Evolutionary conservation across 2,888 invertebrate species (phyloP).

Genomic region (Conops quadrifasciatus): DNA sequence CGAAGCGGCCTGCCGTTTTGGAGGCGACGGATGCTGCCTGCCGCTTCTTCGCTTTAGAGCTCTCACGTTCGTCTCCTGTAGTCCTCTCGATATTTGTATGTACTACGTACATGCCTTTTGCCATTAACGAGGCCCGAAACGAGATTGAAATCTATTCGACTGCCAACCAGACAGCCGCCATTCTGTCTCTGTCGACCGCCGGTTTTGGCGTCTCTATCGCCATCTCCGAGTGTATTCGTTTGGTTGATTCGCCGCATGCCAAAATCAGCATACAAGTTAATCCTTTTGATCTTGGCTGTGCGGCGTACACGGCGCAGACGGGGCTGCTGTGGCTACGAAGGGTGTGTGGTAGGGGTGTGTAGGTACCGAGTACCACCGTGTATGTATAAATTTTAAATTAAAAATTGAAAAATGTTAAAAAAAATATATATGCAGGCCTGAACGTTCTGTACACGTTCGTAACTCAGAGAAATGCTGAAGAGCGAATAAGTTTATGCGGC

Average conservation of each 20-base stretch:
- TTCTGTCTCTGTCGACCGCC: neutral
- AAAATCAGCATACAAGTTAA: slow-evolving; percentile 24
- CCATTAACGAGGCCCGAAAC: slow-evolving; percentile 19
- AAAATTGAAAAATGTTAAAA: too few relatives aligned
- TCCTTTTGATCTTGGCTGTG: slow-evolving; percentile 27
- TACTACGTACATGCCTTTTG: neutral
- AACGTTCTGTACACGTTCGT: too few relatives aligned
- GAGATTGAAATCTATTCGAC: slow-evolving; percentile 26
- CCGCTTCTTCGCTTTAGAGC: neutral
- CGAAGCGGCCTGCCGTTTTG: too few relatives aligned
- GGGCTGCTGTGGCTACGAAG: too few relatives aligned
- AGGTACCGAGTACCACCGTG: too few relatives aligned
- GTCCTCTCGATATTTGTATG: too few relatives aligned
- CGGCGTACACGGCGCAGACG: neutral
- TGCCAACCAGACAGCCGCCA: slow-evolving; percentile 15
- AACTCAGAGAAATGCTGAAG: neutral
- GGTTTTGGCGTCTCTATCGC: neutral
- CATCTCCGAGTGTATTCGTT: neutral
- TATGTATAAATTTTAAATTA: neutral
- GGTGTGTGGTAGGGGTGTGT: neutral
- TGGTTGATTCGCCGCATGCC: neutral
- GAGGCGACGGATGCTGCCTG: neutral
- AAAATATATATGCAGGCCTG: too few relatives aligned
- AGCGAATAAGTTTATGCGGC: neutral
- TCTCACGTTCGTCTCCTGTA: neutral